These are phyloP conservation scores for Perca schrenkii DNA, from an alignment of 2,113 vertebrate genomes.

Conservation along the genomic window DNA sequence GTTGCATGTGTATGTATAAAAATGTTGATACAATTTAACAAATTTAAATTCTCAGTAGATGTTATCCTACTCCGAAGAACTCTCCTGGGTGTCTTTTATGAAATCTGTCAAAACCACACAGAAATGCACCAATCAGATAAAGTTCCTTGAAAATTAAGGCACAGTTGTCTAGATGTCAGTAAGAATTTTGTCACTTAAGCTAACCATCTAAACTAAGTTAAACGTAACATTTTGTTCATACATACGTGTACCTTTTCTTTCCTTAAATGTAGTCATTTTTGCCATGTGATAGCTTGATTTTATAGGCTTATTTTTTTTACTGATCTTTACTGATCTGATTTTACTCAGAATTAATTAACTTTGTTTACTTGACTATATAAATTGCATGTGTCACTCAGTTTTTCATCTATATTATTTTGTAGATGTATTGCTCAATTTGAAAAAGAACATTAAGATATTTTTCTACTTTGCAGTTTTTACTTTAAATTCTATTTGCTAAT, in stretches of 20 bases:
- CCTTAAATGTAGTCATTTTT: neutral
- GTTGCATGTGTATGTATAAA: no score
- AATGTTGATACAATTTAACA: no score
- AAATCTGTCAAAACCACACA: neutral
- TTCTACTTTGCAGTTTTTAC: neutral
- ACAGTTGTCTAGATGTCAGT: neutral
- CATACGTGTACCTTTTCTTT: neutral
- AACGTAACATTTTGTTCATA: neutral
- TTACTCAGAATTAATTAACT: neutral
- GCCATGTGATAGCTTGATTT: neutral
- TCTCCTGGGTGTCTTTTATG: neutral
- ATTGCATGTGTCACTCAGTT: neutral
- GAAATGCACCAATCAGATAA: neutral
- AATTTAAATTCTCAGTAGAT: neutral
- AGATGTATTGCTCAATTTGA: neutral
- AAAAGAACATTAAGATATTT: neutral
- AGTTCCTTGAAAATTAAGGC: neutral
- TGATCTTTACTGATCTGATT: no score
- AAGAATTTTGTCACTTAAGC: neutral
- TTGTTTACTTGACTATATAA: neutral
- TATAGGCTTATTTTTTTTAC: no score
- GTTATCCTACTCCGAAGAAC: neutral
- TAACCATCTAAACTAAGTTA: neutral
- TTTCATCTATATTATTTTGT: neutral
- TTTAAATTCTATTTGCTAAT: neutral